These are phyloP conservation scores for Leptogaster cylindrica DNA, from an alignment of 2,888 invertebrate species.

Conservation along the genomic window DNA sequence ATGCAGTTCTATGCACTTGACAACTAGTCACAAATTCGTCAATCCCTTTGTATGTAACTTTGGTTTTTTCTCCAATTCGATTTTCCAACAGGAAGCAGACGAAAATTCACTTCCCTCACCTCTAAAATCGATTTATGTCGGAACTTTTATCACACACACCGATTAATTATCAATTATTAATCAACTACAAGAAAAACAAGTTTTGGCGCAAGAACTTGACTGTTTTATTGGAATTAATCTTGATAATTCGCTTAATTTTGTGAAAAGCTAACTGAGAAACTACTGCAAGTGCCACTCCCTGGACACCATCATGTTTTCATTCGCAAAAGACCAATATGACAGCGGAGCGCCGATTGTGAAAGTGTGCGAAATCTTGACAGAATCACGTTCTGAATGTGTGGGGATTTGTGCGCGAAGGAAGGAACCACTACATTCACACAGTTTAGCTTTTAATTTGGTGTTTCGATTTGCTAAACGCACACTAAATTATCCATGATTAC, in stretches of 20 bases:
- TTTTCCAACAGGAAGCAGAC: neutral
- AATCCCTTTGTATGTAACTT: no score
- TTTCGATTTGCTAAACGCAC: constrained; percentile 3
- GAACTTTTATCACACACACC: constrained; percentile 5
- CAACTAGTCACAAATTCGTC: neutral
- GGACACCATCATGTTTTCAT: constrained; percentile 43
- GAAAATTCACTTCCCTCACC: neutral
- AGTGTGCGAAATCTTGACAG: constrained; percentile 22
- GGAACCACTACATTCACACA: no score
- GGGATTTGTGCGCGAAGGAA: neutral
- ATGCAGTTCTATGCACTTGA: neutral
- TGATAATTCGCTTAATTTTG: constrained; percentile 5
- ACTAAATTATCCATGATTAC: constrained; percentile 20
- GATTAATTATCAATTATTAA: neutral
- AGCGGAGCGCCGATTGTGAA: constrained; percentile 40
- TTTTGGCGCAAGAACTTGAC: neutral
- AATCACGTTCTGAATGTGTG: neutral
- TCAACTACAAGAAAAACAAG: neutral
- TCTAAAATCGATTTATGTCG: constrained; percentile 18
- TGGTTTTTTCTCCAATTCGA: no score
- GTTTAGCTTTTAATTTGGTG: neutral
- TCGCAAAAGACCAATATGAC: constrained; percentile 43
- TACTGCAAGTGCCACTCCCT: constrained; percentile 43
- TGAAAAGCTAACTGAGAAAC: constrained; percentile 33
- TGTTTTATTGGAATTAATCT: constrained; percentile 8